Conservation (phyloP, 2,888 invertebrate species). For the Epistrophella euchroma region DNA sequence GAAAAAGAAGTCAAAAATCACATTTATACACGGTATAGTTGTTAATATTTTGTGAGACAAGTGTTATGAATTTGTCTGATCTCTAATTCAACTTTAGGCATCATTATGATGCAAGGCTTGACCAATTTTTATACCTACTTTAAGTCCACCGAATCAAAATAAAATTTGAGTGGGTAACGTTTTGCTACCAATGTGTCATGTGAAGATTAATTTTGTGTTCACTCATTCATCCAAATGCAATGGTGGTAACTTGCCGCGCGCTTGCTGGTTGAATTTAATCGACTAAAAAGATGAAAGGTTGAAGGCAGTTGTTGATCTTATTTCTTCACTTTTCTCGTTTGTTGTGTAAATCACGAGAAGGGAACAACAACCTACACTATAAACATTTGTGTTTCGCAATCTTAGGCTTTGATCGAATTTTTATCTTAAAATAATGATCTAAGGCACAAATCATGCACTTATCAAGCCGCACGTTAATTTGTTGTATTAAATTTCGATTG, state of each 20-base stretch:
- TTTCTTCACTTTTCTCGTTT: constrained; percentile 15
- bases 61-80: constrained; percentile 37
- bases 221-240: constrained; percentile 34
- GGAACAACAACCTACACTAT: constrained; percentile 9
- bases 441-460: neutral
- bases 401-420: neutral
- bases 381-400: constrained; percentile 9
- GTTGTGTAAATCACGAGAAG: constrained; percentile 12
- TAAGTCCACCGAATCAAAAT: neutral
- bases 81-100: constrained; percentile 56
- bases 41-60: constrained; percentile 4
- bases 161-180: constrained; percentile 38
- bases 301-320: constrained; percentile 26
- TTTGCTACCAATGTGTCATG: constrained; percentile 49
- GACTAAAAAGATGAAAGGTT: constrained; percentile 53
- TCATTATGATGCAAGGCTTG: constrained; percentile 53
- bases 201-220: constrained; percentile 49
- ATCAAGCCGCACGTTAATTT: neutral
- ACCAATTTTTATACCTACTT: constrained; percentile 41
- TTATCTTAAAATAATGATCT: neutral
- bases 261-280: constrained; percentile 38
- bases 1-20: neutral
- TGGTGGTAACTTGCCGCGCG: neutral
- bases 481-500: neutral
- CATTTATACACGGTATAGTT: neutral